phyloP scores from a whole-genome alignment of 2,113 vertebrate species.

The Camelus dromedarius region DNA sequence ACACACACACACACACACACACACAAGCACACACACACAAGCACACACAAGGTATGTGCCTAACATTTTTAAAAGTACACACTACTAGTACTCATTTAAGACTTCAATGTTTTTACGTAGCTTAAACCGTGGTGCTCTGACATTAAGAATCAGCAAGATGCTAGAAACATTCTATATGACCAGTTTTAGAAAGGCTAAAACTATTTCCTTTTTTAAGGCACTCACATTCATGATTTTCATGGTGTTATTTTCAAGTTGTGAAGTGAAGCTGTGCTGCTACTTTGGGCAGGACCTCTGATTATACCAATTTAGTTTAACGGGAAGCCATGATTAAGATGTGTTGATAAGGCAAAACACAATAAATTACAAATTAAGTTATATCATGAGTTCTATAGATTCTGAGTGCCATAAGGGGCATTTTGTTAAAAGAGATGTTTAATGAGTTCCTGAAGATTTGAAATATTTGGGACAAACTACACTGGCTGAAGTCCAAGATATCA shows the following conservation, averaged over 20 bases:
- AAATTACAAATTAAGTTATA: conserved; percentile 65
- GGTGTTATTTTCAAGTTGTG: neutral
- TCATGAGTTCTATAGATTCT: neutral
- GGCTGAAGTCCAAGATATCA: conserved; percentile 57
- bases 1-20: neutral
- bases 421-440: conserved; percentile 71
- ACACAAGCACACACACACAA: neutral
- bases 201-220: neutral
- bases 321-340: conserved; percentile 43
- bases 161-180: neutral
- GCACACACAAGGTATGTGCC: neutral
- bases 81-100: neutral
- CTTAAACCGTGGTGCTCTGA: neutral
- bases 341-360: conserved; percentile 49
- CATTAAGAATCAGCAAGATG: neutral
- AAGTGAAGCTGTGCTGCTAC: neutral
- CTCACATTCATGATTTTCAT: neutral
- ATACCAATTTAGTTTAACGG: conserved; percentile 27
- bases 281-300: conserved; percentile 11
- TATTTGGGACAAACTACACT: conserved; percentile 69
- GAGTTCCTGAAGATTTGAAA: conserved; percentile 71
- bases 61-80: neutral
- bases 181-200: conserved; percentile 16
- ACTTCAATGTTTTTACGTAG: fast-evolving
- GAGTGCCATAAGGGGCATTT: conserved; percentile 46